Conservation (phyloP, 2,888 invertebrate species). For the Amphipoea lucens region DNA sequence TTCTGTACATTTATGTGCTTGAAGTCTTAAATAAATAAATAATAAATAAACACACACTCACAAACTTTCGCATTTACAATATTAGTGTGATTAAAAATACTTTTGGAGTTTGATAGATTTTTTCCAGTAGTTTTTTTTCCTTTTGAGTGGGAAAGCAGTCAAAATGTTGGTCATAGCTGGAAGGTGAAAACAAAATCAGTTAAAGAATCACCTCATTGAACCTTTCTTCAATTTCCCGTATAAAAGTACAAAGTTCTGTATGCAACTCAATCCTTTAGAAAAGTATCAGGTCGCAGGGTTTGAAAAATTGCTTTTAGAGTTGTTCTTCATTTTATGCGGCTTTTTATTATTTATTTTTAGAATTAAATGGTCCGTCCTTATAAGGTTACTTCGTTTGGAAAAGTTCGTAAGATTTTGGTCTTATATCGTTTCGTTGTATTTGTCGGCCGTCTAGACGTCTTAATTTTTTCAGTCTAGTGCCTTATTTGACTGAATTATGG, state of each 20-base stretch:
- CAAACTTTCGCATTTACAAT: no score
- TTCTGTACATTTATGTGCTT: no score
- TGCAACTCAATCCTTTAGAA: slow-evolving; percentile 54
- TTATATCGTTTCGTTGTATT: slow-evolving; percentile 29
- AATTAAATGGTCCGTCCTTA: slow-evolving; percentile 16
- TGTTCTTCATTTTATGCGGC: slow-evolving; percentile 30
- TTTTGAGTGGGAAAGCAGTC: not conserved
- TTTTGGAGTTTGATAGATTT: not conserved
- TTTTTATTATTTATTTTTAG: slow-evolving; percentile 19
- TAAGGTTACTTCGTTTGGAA: slow-evolving; percentile 21
- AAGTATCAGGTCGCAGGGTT: slow-evolving; percentile 51
- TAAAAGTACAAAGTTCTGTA: slow-evolving; percentile 25
- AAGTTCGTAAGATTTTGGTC: slow-evolving; percentile 28
- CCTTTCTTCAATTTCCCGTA: slow-evolving; percentile 29
- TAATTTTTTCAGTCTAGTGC: slow-evolving; percentile 56
- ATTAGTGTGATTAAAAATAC: not conserved
- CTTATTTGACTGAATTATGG: slow-evolving; percentile 48
- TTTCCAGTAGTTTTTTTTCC: not conserved
- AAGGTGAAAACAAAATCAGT: slow-evolving; percentile 1
- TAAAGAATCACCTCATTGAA: slow-evolving; percentile 28
- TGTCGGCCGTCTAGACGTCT: slow-evolving; percentile 54
- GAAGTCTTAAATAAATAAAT: no score
- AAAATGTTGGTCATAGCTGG: not conserved
- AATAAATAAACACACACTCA: no score
- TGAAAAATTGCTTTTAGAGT: slow-evolving; percentile 35